A percentile compares a stretch with the other conserved stretches of the same genome.
Evolutionary conservation across 2,113 vertebrate genomes (phyloP).

Genomic region (Burhinus oedicnemus): DNA sequence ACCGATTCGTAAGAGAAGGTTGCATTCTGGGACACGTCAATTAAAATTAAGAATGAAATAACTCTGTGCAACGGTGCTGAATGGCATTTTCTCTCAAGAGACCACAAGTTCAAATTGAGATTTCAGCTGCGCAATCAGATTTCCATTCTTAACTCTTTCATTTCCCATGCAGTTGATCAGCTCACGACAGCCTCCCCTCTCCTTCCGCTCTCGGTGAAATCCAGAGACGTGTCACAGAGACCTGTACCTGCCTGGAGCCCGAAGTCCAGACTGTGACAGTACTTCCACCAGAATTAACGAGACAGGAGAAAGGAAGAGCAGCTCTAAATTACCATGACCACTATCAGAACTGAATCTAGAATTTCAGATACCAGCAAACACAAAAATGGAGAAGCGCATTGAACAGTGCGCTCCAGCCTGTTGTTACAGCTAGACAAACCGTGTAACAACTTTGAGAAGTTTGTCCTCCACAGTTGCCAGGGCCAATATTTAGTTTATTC

Average conservation of each 20-base stretch:
- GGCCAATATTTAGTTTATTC: neutral
- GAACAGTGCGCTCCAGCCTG: neutral
- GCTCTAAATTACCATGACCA: neutral
- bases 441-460: neutral
- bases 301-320: neutral
- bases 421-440: no score
- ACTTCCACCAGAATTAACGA: neutral
- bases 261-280: neutral
- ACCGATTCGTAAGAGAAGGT: neutral
- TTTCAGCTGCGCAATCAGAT: slow-evolving; percentile 30
- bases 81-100: slow-evolving; percentile 63
- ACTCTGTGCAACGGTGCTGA: slow-evolving; percentile 59
- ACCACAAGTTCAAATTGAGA: slow-evolving; percentile 31
- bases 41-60: slow-evolving; percentile 68
- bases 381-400: neutral
- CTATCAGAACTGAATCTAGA: rapidly evolving
- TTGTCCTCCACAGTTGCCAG: neutral
- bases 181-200: neutral
- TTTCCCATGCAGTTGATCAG: neutral
- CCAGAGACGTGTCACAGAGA: neutral
- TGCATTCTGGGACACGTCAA: slow-evolving; percentile 66
- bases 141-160: slow-evolving; percentile 44
- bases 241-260: neutral
- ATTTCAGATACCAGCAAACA: neutral
- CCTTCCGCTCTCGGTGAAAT: neutral